Conservation (phyloP, 2,797 vertebrate species). For the Acropternis orthonyx region DNA sequence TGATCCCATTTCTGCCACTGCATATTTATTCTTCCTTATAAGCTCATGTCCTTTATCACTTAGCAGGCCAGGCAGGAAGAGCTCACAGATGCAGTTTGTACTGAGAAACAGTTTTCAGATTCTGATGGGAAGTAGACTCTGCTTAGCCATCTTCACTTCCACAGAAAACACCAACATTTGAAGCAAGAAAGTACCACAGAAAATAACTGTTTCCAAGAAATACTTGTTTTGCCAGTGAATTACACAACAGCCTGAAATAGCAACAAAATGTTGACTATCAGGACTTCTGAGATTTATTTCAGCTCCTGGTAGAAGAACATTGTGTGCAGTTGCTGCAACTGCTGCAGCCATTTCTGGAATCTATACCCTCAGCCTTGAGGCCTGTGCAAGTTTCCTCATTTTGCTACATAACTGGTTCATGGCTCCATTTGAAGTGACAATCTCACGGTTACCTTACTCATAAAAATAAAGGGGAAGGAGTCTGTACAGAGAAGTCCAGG, state of each 20-base stretch:
- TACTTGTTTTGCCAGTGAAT: neutral
- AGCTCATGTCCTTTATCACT: neutral
- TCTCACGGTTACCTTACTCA: neutral
- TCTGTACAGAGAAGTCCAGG: neutral
- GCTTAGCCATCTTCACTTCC: neutral
- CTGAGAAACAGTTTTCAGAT: neutral
- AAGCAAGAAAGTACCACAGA: neutral
- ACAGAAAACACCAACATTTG: neutral
- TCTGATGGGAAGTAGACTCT: neutral
- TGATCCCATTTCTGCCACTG: neutral
- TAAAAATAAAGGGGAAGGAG: neutral
- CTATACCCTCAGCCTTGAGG: neutral
- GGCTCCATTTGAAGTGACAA: neutral
- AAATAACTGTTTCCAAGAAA: neutral
- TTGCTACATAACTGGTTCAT: neutral
- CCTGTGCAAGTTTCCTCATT: neutral
- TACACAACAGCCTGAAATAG: neutral
- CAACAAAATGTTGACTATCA: neutral
- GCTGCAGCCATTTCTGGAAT: constrained; percentile 27
- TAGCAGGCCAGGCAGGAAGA: neutral
- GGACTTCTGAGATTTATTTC: constrained; percentile 36
- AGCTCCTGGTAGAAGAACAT: constrained; percentile 20
- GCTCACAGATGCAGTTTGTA: neutral
- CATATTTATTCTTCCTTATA: neutral
- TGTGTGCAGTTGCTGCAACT: neutral